Evolutionary conservation across 2,888 invertebrate genomes (phyloP), one percentile per base, ranked within the genome.

Genomic region (Conus canariensis): DNA sequence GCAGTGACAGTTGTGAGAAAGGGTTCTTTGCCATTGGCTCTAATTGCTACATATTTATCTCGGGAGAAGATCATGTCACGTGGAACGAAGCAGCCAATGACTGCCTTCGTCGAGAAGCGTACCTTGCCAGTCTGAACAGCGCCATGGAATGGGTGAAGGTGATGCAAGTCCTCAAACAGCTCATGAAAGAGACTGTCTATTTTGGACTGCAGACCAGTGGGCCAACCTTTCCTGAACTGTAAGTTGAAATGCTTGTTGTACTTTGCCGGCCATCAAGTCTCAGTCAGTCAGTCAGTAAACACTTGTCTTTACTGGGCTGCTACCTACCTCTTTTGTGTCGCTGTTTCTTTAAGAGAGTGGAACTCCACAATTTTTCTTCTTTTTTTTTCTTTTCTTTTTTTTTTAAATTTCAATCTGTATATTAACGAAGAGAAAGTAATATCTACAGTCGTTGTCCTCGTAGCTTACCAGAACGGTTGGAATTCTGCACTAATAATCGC

Each of bases 41-140:
- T 14, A 45, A 25, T 6, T 86, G 86, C 67, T 86, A 86, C 45
- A 25, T 45, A 5, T 64, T 86, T n/a, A 8, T 86, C n/a, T 3
- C 14, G 9, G 67, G 58, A 64, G 64, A 64, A 10, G 7, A 60
- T 30, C 2, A 25, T 0, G n/a, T 86, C 67, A 86, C 86, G 86
- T 86, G 86, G 86, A 67, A 67, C 45, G 86, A 86, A 60, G 86
- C 86, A 30, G 86, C 86, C 86, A 86, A 67, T 64, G 86, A 86
- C 64, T 86, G 86, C 25, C 67, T 67, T 30, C 86, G 86, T 67
- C 86, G 45, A 10, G 45, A 86, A 1, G 86, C 30, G 16, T 86
- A 86, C 45, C 86, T 86, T 14, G 86, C 86, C 67, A 86, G 86
- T 60, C 45, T 86, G 25, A 86, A 86, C 67, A 67, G 45, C 22